Evolutionary conservation across 2,113 vertebrate genomes (phyloP), one percentile per base, ranked within the genome.

Genomic region (Coptodon rendalli): DNA sequence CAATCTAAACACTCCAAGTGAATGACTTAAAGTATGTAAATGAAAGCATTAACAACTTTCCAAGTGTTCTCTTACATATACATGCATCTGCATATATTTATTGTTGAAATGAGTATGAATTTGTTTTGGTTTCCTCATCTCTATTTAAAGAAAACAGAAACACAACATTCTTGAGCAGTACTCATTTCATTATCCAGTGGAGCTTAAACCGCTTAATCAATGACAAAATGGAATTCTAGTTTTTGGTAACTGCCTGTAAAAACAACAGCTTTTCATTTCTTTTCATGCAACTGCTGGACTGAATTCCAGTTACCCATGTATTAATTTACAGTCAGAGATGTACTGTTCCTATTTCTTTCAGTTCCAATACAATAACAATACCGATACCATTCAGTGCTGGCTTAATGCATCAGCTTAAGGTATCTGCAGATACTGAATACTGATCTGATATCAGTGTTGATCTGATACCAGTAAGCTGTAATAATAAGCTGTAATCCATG

Each of bases 131-230:
- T 73, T 45, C 38, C 38, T 27, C 8, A 0, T 27, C 22, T 87
- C 8, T 22, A 2, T 22, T 31, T 22, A 6, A 52, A 34, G 31
- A 43, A 43, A 84, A 82, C 59, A 56, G n/a, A 81, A 80, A 63
- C 6, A 24, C 63, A 85, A 81, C 14, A 86, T 89, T 76, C 71
- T 43, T 61, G 29, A 85, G 48, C 76, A 53, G 63, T 73, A 56
- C 48, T 80, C 80, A 89, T 93, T 89, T 59, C 81, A 84, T 90
- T 83, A 88, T 73, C 84, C 89, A 89, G 36, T 88, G 87, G 71
- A 92, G 89, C 89, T 87, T 86, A 82, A 89, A 66, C 45, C 34
- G 31, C 76, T 88, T 24, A 90, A 90, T 89, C 89, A 73, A 82
- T 91, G 80, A 16, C 73, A 80, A 85, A 86, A 83, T 88, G 34